These are phyloP conservation scores for Drosophila kohkoa DNA, from an alignment of 1,140 invertebrate genomes.

Conservation along the genomic window DNA sequence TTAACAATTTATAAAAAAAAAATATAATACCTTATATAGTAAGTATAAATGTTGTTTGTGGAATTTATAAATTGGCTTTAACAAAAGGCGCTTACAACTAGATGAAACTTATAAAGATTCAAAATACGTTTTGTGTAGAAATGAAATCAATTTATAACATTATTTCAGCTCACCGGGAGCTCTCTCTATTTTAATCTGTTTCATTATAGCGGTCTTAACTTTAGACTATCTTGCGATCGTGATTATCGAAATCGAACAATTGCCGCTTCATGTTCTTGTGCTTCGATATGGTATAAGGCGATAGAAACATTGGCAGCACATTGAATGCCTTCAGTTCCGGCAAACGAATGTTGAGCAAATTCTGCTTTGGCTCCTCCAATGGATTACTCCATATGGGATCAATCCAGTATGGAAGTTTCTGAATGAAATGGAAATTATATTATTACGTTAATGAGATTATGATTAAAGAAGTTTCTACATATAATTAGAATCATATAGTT, in stretches of 20 bases:
- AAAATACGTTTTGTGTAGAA: constrained; percentile 10
- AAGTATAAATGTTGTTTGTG: constrained; percentile 8
- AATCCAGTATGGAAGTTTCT: constrained; percentile 80
- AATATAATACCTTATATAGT: constrained; percentile 22
- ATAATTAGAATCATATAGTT: no score
- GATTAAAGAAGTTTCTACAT: no score
- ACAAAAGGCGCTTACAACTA: constrained; percentile 13
- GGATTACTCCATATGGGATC: constrained; percentile 81
- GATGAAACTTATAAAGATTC: constrained; percentile 1
- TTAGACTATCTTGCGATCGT: constrained; percentile 80
- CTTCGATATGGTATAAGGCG: constrained; percentile 79
- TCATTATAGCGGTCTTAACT: constrained; percentile 9
- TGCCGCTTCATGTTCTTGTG: constrained; percentile 78
- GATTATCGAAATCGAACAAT: constrained; percentile 76
- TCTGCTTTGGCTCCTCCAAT: constrained; percentile 42
- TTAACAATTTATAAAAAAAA: constrained; percentile 54
- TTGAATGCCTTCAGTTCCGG: constrained; percentile 69
- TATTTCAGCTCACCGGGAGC: constrained; percentile 37
- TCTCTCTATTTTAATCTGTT: background rate
- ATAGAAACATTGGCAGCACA: constrained; percentile 68
- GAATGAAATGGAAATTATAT: constrained; percentile 15
- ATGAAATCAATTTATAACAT: constrained; percentile 33
- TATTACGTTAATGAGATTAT: no score
- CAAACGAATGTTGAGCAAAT: constrained; percentile 66
- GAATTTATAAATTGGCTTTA: constrained; percentile 24